Conservation (phyloP, 2,113 vertebrate species). For the Salvator merianae region DNA sequence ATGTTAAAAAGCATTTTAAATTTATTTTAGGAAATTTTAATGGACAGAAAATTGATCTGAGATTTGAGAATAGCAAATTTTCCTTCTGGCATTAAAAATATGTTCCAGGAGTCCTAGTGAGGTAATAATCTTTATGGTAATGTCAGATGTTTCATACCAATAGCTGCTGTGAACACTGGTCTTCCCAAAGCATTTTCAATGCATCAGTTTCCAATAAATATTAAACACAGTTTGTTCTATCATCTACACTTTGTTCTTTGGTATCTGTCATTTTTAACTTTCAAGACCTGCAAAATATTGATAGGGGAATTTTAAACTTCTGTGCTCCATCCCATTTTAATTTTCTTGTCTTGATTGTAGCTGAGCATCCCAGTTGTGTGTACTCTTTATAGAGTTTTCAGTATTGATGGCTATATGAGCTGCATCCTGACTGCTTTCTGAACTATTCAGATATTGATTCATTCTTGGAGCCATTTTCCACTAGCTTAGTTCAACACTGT, state of each 20-base stretch:
- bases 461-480: neutral
- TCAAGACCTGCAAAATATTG: neutral
- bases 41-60: conserved; percentile 8
- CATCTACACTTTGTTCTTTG: neutral
- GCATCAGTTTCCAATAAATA: neutral
- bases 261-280: neutral
- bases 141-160: conserved; percentile 2
- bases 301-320: neutral
- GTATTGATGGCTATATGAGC: neutral
- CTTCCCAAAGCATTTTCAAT: neutral
- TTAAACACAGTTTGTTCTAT: neutral
- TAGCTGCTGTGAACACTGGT: neutral
- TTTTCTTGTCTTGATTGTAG: neutral
- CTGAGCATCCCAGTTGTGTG: neutral
- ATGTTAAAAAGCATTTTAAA: conserved; percentile 3
- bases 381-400: neutral
- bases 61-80: neutral
- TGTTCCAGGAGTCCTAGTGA: conserved; percentile 14
- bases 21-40: neutral
- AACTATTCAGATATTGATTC: neutral
- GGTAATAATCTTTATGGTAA: neutral
- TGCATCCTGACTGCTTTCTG: neutral
- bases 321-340: neutral
- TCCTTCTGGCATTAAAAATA: conserved; percentile 10
- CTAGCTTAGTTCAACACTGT: neutral